Evolutionary conservation across 2,888 invertebrate genomes (phyloP), one percentile per base, ranked within the genome.

Genomic region (Allygus modestus): DNA sequence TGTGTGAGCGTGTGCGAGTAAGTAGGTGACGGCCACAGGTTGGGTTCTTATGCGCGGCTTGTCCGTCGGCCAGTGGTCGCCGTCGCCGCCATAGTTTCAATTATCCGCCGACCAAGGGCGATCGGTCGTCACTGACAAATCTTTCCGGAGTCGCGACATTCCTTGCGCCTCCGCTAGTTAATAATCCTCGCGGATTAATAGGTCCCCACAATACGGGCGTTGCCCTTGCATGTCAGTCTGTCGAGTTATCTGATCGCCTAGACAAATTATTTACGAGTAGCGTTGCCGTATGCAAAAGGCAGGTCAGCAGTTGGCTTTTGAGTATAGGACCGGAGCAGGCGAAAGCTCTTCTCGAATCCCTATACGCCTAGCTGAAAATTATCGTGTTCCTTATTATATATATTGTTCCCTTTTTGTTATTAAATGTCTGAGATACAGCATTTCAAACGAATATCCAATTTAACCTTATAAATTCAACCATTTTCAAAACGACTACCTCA

Each of bases 1-100:
- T 12, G 65, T 11, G 12, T 12, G 17, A 17, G 15, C 12, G 46
- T 46, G 46, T 12, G 65, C 31, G 65, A 2, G 65, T 65, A 65
- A 28, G 65, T 65, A 65, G 65, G 65, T 65, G 65, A 65, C 65
- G 65, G 65, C 65, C 65, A 65, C 65, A 28, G 28, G 65, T 9
- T 28, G 7, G 31, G 65, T 65, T 65, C 65, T 31, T 65, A 65
- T 65, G 31, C 65, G 65, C 54, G 54, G 23, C 54, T 15, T 54
- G 54, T 15, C 65, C 12, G 31, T 1, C 65, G 5, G 58, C 58
- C 26, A 26, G 23, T 23, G 23, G 58, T 51, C 51, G 15, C 20
- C 26, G 58, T 20, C 58, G 58, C 20, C 26, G 58, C 20, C 58
- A 15, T 31, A 28, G 65, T 28, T 65, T 65, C 65, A 28, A 65